Evolutionary conservation across 2,113 vertebrate genomes (phyloP), one percentile per base, ranked within the genome.

Genomic region (Chelonoidis abingdonii): DNA sequence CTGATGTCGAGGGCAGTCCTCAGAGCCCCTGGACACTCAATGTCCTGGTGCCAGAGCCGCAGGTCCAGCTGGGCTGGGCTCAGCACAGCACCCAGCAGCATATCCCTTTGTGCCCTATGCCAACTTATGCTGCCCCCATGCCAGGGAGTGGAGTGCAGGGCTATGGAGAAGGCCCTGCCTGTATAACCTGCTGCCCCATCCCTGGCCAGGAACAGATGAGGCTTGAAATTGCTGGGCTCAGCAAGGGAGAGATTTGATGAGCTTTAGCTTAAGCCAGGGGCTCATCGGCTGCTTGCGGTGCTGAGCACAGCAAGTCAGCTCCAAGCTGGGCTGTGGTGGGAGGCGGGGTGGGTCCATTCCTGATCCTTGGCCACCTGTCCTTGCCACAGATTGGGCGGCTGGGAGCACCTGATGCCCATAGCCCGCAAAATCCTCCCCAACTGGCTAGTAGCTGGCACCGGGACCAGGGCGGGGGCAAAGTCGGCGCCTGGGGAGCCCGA

Each of bases 221-320:
- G 80, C 47, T 12, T 75, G 59, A 69, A 88, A 97, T 94, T 92
- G 97, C 97, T 98, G 97, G 97, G 95, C 96, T 97, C 96, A 98
- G 97, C 97, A 90, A 16, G 2, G 93, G 35, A 80, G 93, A 95
- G 98, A 97, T 96, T 98, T 96, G 81, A 96, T 95, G 95, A 94
- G 95, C 84, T 97, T 98, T 97, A 97, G 94, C 96, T 22, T 97
- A 97, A 95, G 86, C 89, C 53, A 10, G 2, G 14, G 89, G 86
- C 57, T 53, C 50, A 49, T 44, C 53, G 88, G 19, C 95, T 96
- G 95, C 94, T 96, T 97, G 97, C 98, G 98, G 98, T 95, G 99
- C 99, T 99, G 98, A 99, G 98, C 97, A 75, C 96, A 98, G 98
- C 98, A 99, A 97, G 98, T 98, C 93, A 75, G 88, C 93, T 94